Percentiles rank a stretch among this genome's conserved stretches.
Conservation (phyloP, 2,113 vertebrate genomes). For the Melanotaenia duboulayi region DNA sequence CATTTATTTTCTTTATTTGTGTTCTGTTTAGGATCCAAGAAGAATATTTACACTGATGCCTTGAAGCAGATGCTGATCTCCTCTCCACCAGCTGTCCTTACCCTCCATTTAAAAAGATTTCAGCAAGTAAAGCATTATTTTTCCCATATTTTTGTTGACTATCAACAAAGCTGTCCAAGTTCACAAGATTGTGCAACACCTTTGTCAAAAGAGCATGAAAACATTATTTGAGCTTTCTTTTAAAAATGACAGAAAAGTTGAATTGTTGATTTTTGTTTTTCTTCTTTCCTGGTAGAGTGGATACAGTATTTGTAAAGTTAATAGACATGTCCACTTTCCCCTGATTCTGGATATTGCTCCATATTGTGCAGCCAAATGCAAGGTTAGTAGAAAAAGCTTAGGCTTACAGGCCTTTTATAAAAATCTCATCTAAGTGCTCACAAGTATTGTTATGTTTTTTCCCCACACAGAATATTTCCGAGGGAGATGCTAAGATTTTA, state of each 20-base stretch:
- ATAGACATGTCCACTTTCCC: conserved; percentile 92
- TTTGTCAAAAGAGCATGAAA: neutral
- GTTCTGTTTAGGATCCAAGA: conserved; percentile 83
- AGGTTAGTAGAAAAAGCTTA: conserved; percentile 81
- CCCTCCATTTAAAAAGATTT: conserved; percentile 97
- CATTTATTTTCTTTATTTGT: conserved; percentile 9
- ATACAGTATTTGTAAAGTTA: conserved; percentile 93
- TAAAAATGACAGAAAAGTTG: neutral
- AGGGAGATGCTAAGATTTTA: conserved; percentile 83
- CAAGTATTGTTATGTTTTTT: conserved; percentile 27
- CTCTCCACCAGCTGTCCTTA: conserved; percentile 90
- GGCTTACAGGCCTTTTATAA: neutral
- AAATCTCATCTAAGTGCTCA: conserved; percentile 2
- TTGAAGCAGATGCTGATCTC: conserved; percentile 97
- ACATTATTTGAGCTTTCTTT: neutral
- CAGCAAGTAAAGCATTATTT: conserved; percentile 85
- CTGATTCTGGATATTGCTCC: conserved; percentile 93
- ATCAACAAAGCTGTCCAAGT: neutral
- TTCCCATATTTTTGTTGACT: neutral
- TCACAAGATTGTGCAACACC: neutral
- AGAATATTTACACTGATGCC: conserved; percentile 91
- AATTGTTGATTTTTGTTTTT: neutral
- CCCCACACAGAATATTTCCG: conserved; percentile 82
- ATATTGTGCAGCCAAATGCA: conserved; percentile 92
- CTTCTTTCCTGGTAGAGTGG: conserved; percentile 82